Evolutionary conservation across 2,888 invertebrate genomes (phyloP), one percentile per base, ranked within the genome.

Genomic region (Cephus pulcher): DNA sequence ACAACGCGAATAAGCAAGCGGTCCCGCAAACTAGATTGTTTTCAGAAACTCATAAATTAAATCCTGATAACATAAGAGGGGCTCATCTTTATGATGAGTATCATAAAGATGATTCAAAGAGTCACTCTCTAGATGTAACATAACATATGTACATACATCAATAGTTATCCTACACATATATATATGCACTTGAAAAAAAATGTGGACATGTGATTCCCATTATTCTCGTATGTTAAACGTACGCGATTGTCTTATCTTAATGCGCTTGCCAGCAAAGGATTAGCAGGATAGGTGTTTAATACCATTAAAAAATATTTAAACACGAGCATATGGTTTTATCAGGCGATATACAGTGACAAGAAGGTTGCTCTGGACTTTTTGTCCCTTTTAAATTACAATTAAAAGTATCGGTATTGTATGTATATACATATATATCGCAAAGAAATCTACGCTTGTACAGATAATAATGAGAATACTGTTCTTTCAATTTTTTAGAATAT

Each of bases 251-350:
- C 69, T 78, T 78, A 78, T 78, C 78, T 32, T 70, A 70, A 78
- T 78, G 74, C 78, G 56, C 37, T 12, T 37, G 70, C 70, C 70
- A 70, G 71, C 78, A 75, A 70, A 70, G 32, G 78, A 78, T 78
- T 74, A 78, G 12, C 30, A 12, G 74, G 69, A 68, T 77, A 12
- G 37, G 34, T 35, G 32, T 69, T 74, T 74, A n/a, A 35, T 34
- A 37, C 30, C 34, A 9, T 56, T 56, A 56, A 56, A 73, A 33
- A 76, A 78, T 70, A 69, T 74, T 73, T 75, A 69, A 76, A 69
- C 56, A 68, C 76, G 76, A 56, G 70, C 78, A 76, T 79, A 77
- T 79, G 78, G 79, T n/a, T 69, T 69, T 69, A 69, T 56, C 56
- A 23, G 23, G 56, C 56, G 56, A 56, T 23, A 56, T 56, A 56